Evolutionary conservation across 2,797 vertebrate species (phyloP).

Genomic region (Oceanodroma leucorhoa): DNA sequence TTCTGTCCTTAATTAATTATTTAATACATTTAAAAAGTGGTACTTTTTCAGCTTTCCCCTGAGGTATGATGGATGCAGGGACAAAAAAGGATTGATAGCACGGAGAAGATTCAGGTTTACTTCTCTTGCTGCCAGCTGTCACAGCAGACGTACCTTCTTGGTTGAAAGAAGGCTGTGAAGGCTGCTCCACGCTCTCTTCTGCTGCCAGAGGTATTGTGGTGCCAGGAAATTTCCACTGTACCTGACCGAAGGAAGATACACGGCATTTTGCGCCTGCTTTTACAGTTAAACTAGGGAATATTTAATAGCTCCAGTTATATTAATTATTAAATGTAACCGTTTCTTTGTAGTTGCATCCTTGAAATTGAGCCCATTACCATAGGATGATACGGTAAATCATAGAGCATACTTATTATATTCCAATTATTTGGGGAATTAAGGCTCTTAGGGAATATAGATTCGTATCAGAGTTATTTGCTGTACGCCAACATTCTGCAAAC

Average conservation of each 20-base stretch:
- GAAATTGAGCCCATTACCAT: not conserved
- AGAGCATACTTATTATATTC: not conserved
- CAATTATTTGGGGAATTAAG: not conserved
- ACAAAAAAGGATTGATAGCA: not conserved
- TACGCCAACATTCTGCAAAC: not conserved
- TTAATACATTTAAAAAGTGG: not conserved
- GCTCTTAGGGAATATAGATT: not conserved
- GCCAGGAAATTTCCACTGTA: slow-evolving; percentile 35
- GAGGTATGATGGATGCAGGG: not conserved
- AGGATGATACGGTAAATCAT: not conserved
- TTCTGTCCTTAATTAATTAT: not conserved
- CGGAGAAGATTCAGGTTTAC: not conserved
- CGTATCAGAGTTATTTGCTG: not conserved
- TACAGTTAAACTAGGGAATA: not conserved
- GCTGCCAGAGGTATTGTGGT: not conserved
- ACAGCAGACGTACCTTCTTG: not conserved
- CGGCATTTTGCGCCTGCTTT: not conserved
- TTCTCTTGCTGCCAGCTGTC: not conserved
- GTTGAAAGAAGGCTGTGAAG: not conserved
- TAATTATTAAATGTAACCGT: not conserved
- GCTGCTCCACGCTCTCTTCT: not conserved
- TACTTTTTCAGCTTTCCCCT: not conserved
- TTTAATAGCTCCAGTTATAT: not conserved
- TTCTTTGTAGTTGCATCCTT: not conserved
- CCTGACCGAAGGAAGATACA: not conserved